Base-by-base conservation (phyloP, 1,140 invertebrate species). In the Leptinotarsa lineolata region DNA sequence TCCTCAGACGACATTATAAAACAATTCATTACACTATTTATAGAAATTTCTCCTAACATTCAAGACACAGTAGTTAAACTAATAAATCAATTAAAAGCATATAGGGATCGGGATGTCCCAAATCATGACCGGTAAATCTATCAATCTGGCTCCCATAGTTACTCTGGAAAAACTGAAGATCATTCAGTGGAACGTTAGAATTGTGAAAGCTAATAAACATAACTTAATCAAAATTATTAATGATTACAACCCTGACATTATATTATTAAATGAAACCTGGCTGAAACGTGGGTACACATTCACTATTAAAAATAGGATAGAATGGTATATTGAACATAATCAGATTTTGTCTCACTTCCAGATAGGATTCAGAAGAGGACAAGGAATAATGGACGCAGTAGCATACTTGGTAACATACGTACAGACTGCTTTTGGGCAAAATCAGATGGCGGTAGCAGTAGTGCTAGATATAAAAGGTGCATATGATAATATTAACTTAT, bases 251-350 rank as follows among this genome's bases (percentile, higher is more conserved):
- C 72, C 72, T 2, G 44, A 74, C 44, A 48, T 74, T 30, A 70
- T 74, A 16, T 21, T 60, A 15, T 24, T 74, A 46, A 74, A 70
- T 58, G 68, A 74, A 63, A 74, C 72, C 12, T 74, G 72, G 72
- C 67, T 74, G 15, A 61, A 44, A n/a, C 4, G 16, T 15, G 15
- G 58, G 8, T 20, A 68, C 18, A 5, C 20, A n/a, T 70, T 73
- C 16, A 20, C 16, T 21, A 15, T 73, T 12, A 15, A 59, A 20
- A 58, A 15, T 8, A 58, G 13, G 8, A 16, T 59, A 20, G 54
- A 59, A 16, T 59, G 13, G 54, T 59, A n/a, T 20, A 59, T 59
- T 16, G 54, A 59, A 59, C 13, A 59, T 11, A 16, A 59, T 59
- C 16, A 59, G 20, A 59, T 59, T 15, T 1, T 59, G 4, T 59